These are phyloP conservation scores for Albula glossodonta DNA, from an alignment of 2,113 vertebrate genomes.

Conservation along the genomic window DNA sequence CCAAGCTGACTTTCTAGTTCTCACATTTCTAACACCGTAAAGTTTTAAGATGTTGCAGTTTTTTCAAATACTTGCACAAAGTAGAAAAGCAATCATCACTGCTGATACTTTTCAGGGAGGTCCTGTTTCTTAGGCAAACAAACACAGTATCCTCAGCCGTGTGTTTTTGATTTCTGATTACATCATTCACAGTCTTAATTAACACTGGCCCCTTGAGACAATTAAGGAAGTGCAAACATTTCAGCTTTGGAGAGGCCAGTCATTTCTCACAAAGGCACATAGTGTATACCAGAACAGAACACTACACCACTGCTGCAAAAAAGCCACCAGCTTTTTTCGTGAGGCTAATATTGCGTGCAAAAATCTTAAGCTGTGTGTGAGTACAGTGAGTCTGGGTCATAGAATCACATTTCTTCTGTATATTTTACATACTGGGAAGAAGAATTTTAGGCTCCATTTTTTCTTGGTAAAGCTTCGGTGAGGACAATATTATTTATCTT, in stretches of 20 bases:
- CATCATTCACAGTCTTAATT: not conserved
- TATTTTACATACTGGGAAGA: slow-evolving; percentile 12
- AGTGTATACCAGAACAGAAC: not conserved
- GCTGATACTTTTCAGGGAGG: not conserved
- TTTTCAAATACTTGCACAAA: not conserved
- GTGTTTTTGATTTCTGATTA: not conserved
- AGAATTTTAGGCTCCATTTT: not conserved
- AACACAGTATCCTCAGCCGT: not conserved
- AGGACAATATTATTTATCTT: slow-evolving; percentile 40
- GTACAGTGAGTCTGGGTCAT: not conserved
- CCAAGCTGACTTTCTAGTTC: not conserved
- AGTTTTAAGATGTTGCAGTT: no score
- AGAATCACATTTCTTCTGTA: not conserved
- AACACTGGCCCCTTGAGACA: not conserved
- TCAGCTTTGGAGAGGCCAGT: not conserved
- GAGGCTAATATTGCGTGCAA: not conserved
- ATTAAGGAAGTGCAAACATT: not conserved
- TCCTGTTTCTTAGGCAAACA: not conserved
- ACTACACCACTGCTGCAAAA: not conserved
- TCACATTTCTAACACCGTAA: not conserved
- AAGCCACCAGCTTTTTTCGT: not conserved
- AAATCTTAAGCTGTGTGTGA: not conserved
- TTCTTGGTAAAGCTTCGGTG: not conserved
- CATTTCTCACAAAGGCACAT: not conserved
- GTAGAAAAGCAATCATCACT: not conserved